Evolutionary conservation across 2,797 vertebrate genomes (phyloP), one percentile per base, ranked within the genome.

Genomic region (Artibeus jamaicensis): DNA sequence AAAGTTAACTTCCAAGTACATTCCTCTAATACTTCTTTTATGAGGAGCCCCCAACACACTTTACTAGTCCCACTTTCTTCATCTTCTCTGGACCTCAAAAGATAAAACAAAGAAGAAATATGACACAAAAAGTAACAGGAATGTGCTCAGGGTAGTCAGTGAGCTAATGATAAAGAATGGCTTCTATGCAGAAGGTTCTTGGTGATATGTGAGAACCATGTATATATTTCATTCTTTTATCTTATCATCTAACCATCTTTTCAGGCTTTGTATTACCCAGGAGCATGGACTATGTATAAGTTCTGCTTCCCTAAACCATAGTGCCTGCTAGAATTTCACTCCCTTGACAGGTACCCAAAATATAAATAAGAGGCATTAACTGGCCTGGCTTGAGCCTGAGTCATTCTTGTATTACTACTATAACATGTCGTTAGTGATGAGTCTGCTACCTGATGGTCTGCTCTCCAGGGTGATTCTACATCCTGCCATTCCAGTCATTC

Each of bases 11-110:
- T 92, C 50, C 55, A 91, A 96, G 44, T 67, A 90, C 65, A 95
- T 96, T 96, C 86, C 77, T 89, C 67, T 8, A 77, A 95, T 93
- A 86, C 42, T 93, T 93, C 53, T 12, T 91, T 93, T 37, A 96
- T 79, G 78, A 96, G 50, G 34, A 96, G 59, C 9, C 22, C 39
- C 4, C 46, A 78, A 79, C 19, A 62, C 21, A 90, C 81, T 92
- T 93, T 37, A 93, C 42, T 22, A 59, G 42, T 65, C 42, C 32
- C 14, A 78, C 32, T 71, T 78, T 91, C 67, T 86, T 89, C 32
- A 67, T 93, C 57, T 71, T 93, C 81, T 91, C 92, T 92, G 48
- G 32, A 57, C 12, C 34, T 93, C 19, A 55, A 4, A 68, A 68
- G 46, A 88, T 24, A 97, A 96, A 86, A 62, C 46, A 94, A 93